Conservation (phyloP, 2,113 vertebrate genomes). For the Garra rufa region DNA sequence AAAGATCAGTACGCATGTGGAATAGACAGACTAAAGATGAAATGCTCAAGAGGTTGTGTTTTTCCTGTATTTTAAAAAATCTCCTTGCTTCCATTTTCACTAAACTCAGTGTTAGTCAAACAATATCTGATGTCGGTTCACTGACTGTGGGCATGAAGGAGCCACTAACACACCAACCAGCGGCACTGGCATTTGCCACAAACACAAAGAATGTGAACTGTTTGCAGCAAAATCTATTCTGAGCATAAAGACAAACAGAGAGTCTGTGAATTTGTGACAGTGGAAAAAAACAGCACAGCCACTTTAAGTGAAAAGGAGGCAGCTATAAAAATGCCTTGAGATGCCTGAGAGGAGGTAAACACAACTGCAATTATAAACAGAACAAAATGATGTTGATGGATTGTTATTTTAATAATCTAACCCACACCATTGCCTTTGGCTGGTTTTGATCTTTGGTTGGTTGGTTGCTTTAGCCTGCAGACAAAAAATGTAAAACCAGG, state of each 20-base stretch:
- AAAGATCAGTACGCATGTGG: not conserved
- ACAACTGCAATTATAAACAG: not conserved
- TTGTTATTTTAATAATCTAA: not conserved
- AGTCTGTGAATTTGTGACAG: not conserved
- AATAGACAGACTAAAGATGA: not conserved
- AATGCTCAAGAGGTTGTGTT: not conserved
- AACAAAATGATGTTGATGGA: not conserved
- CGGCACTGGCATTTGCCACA: not conserved
- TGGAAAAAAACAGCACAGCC: not conserved
- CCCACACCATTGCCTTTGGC: conserved; percentile 19
- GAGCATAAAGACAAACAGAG: not conserved
- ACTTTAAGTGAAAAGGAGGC: conserved; percentile 1
- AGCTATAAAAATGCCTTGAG: conserved; percentile 28
- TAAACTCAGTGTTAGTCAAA: not conserved
- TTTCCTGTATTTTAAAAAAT: not conserved
- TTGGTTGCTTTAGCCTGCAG: not conserved
- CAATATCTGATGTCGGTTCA: not conserved
- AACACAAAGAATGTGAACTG: not conserved
- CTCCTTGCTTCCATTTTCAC: not conserved
- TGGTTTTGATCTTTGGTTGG: not conserved
- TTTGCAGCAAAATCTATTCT: conserved; percentile 22
- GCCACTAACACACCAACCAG: not conserved
- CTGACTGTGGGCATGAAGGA: not conserved
- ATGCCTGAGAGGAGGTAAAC: not conserved
- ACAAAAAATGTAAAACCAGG: not conserved